Conservation (phyloP, 2,797 vertebrate genomes). For the Urocyon cinereoargenteus region DNA sequence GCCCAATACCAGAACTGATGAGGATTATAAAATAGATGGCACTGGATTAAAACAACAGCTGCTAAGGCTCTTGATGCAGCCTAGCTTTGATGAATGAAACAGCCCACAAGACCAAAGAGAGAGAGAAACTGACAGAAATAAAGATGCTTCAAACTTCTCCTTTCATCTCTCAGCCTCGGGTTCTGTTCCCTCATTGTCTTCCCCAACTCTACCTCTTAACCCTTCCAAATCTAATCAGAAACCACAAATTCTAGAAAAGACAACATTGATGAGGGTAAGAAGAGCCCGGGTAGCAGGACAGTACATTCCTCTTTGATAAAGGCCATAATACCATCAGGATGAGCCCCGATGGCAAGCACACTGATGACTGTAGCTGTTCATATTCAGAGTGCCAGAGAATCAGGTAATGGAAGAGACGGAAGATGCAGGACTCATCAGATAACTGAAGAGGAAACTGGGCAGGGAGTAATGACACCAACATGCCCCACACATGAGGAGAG, state of each 20-base stretch:
- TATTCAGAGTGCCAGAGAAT: background rate
- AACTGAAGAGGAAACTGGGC: background rate
- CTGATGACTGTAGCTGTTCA: background rate
- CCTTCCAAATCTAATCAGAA: constrained; percentile 25
- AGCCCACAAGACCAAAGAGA: background rate
- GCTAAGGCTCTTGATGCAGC: background rate
- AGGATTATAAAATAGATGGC: background rate
- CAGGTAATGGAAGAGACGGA: background rate
- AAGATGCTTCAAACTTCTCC: background rate
- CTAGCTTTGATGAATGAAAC: background rate
- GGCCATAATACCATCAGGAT: background rate
- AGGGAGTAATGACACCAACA: background rate
- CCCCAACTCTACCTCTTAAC: background rate
- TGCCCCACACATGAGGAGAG: background rate
- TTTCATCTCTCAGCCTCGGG: background rate
- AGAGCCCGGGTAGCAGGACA: background rate
- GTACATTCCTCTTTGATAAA: background rate
- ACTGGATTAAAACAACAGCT: background rate
- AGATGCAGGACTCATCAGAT: background rate
- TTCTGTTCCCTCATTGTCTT: background rate
- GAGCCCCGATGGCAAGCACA: background rate
- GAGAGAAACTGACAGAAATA: background rate
- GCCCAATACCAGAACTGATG: background rate
- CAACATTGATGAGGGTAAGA: background rate
- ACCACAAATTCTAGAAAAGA: background rate